These are phyloP conservation scores for Encarsia formosa DNA, from an alignment of 2,888 invertebrate species.

Conservation along the genomic window DNA sequence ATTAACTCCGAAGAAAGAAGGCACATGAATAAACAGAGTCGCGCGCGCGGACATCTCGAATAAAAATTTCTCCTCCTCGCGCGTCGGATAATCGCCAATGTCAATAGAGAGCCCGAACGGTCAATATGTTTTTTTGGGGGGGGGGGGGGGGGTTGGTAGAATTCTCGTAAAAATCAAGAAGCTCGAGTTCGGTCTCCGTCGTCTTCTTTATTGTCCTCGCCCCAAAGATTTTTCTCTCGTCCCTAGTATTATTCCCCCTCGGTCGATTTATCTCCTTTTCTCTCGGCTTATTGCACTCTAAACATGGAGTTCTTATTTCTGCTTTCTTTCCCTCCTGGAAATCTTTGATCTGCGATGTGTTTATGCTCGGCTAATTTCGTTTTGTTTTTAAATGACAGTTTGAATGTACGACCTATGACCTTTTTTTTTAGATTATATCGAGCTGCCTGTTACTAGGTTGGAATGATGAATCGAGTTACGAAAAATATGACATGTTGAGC, in stretches of 20 bases:
- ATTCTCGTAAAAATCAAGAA: constrained; percentile 25
- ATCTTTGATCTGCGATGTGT: no score
- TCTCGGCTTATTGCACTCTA: not conserved
- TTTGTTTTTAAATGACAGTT: not conserved
- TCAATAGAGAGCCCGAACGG: constrained; percentile 19
- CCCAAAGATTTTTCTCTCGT: constrained; percentile 11
- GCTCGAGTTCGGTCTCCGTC: not conserved
- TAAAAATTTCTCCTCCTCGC: no score
- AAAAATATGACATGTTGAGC: no score
- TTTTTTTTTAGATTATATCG: no score
- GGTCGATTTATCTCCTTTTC: constrained; percentile 1
- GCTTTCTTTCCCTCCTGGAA: not conserved
- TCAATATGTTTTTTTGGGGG: constrained; percentile 23
- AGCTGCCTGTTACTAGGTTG: no score
- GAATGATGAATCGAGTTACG: no score
- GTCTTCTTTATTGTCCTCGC: constrained; percentile 24
- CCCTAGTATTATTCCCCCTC: constrained; percentile 16
- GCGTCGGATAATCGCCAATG: constrained; percentile 24
- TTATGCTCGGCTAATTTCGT: not conserved
- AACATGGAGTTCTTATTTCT: not conserved
- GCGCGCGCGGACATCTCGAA: no score
- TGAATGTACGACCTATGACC: no score
- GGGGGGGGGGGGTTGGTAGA: constrained; percentile 14
- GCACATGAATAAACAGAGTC: no score
- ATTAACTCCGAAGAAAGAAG: no score